Base-by-base conservation (phyloP, 2,888 invertebrate genomes). In the Proisotoma minuta region DNA sequence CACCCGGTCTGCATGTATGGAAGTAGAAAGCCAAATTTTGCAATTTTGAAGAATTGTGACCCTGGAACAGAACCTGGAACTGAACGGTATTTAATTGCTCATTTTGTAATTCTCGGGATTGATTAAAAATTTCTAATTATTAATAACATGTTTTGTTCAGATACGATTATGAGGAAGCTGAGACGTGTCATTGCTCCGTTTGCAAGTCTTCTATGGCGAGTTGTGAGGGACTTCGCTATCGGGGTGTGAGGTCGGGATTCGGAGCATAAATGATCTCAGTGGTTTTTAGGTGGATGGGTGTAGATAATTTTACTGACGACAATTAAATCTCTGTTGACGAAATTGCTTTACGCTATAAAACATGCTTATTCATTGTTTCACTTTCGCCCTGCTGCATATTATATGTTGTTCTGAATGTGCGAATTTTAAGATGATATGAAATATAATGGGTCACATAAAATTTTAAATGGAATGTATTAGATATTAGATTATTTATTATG, bases 1-100 rank as follows among this genome's bases (percentile, higher is more conserved):
- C 92, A 93, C 77, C 90, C 89, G 0, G 91, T 92, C 1, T 93
- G 92, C 78, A 85, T 87, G 48, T 91, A 91, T 77, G 86, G 85
- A 1, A 84, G 84, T 1, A 81, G 87, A 2, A 83, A 82, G 64
- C 83, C 84, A 56, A 83, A 85, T 0, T 82, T 84, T 18, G 85
- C 84, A 0, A 82, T 82, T 51, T 79, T 92, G 43, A 80, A 83
- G 3, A 80, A 89, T 76, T 93, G 92, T 76, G 89, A 92, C 75
- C 85, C 85, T 0, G 86, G 85, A 8, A 87, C 84, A 0, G 81
- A 82, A 63, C 81, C 84, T 0, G 86, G 85, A 53, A 87, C 88
- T 0, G 84, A 87, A 39, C 80, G 84, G 39, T 70, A 12, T 43
- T n/a, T 43, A n/a, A 68, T n/a, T 24, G 71, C 40, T 58, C 65